Evolutionary conservation across 2,888 invertebrate genomes (phyloP).

Genomic region (Pandemis heparana): DNA sequence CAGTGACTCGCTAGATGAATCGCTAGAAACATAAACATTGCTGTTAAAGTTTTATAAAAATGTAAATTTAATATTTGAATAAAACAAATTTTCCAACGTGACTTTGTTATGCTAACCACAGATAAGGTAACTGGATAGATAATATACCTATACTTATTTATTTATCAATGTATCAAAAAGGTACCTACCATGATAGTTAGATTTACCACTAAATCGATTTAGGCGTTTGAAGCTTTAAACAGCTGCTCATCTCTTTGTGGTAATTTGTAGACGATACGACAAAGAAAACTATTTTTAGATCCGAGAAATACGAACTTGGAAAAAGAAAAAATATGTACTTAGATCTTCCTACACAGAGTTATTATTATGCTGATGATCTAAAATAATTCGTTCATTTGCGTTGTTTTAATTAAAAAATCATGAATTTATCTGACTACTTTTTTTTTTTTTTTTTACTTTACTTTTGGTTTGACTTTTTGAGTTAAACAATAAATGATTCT

Average conservation of each 20-base stretch:
- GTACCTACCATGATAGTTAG: not conserved
- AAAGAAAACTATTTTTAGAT: not conserved
- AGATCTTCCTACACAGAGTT: no score
- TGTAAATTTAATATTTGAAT: not conserved
- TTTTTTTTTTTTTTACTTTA: no score
- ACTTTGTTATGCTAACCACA: not conserved
- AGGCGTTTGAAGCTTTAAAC: not conserved
- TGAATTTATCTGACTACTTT: no score
- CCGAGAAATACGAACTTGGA: not conserved
- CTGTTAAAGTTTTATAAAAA: not conserved
- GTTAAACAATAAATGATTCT: no score
- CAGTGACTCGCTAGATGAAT: not conserved
- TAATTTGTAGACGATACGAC: not conserved
- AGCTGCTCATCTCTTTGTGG: not conserved
- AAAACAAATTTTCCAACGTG: not conserved
- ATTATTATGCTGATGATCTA: no score
- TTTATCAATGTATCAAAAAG: not conserved
- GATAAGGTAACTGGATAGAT: not conserved
- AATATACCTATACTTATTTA: not conserved
- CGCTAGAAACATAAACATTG: not conserved
- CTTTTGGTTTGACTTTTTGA: no score
- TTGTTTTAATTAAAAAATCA: no score
- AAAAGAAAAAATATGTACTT: not conserved
- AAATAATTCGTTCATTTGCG: no score
- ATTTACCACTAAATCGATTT: not conserved